These are phyloP conservation scores for Amiota communis DNA, from an alignment of 2,888 invertebrate species.

Conservation along the genomic window DNA sequence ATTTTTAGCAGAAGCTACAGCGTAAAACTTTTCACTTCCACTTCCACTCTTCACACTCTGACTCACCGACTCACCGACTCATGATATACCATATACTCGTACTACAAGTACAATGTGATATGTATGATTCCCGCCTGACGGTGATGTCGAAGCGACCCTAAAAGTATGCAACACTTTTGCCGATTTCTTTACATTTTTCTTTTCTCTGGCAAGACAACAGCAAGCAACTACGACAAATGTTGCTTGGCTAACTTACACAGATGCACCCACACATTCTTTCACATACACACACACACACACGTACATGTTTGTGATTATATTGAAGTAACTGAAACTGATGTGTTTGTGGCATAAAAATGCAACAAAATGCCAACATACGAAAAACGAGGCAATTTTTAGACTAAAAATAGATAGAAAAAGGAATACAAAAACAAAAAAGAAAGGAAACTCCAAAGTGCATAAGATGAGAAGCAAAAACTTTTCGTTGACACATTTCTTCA, in stretches of 20 bases:
- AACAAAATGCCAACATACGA: constrained; percentile 15
- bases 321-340: not conserved
- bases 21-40: constrained; percentile 25
- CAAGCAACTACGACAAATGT: not conserved
- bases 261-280: constrained; percentile 19
- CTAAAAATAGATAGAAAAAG: not conserved
- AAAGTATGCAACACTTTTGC: constrained; percentile 23
- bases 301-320: constrained; percentile 20
- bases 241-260: not conserved
- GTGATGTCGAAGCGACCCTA: constrained; percentile 1
- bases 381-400: not conserved
- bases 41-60: not conserved
- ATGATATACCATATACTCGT: too few relatives aligned
- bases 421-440: not conserved
- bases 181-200: not conserved
- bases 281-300: constrained; percentile 13
- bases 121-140: not conserved
- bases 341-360: constrained; percentile 29
- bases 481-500: constrained; percentile 56
- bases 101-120: not conserved
- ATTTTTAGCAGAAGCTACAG: constrained; percentile 47
- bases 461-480: constrained; percentile 48
- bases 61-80: too few relatives aligned
- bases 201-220: not conserved
- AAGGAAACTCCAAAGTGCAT: constrained; percentile 3